phyloP scores from a whole-genome alignment of 1,140 invertebrate species.

The Trichonephila clavipes region DNA sequence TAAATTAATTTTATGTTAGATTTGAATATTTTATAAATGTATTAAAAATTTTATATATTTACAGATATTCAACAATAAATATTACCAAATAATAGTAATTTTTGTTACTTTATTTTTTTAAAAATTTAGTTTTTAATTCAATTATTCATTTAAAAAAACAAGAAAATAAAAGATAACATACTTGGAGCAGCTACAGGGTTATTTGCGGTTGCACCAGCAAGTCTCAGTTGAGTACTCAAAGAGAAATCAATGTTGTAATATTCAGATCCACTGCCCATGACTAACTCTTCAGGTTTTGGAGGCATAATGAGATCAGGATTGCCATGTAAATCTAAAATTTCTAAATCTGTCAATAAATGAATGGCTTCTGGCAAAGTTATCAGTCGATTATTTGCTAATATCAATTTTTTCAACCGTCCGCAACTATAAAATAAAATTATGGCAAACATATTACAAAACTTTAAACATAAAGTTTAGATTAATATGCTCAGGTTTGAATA shows the following conservation, averaged over 20 bases:
- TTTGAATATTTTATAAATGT: too few relatives aligned
- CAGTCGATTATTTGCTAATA: conserved; percentile 94
- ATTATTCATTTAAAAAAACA: background rate
- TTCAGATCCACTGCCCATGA: conserved; percentile 86
- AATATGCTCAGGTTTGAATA: too few relatives aligned
- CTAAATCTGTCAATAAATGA: conserved; percentile 93
- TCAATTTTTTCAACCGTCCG: conserved; percentile 96
- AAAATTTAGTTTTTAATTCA: background rate
- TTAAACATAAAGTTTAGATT: too few relatives aligned
- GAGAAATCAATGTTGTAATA: conserved; percentile 99
- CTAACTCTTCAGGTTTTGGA: conserved; percentile 90
- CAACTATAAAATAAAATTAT: conserved; percentile 85
- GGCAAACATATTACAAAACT: too few relatives aligned
- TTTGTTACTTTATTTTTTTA: background rate
- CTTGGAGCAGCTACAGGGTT: conserved; percentile 85
- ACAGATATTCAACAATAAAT: too few relatives aligned
- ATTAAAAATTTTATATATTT: too few relatives aligned
- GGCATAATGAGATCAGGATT: conserved; percentile 99
- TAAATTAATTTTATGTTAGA: too few relatives aligned
- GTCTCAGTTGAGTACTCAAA: conserved; percentile 93
- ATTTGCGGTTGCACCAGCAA: conserved; percentile 94
- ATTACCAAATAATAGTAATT: too few relatives aligned
- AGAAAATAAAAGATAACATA: background rate
- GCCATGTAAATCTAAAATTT: conserved; percentile 92
- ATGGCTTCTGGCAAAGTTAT: conserved; percentile 99